Percentiles rank a stretch among this genome's conserved stretches.
These are phyloP conservation scores for Luperina nickerlii DNA, from an alignment of 2,888 invertebrate genomes.

Conservation along the genomic window DNA sequence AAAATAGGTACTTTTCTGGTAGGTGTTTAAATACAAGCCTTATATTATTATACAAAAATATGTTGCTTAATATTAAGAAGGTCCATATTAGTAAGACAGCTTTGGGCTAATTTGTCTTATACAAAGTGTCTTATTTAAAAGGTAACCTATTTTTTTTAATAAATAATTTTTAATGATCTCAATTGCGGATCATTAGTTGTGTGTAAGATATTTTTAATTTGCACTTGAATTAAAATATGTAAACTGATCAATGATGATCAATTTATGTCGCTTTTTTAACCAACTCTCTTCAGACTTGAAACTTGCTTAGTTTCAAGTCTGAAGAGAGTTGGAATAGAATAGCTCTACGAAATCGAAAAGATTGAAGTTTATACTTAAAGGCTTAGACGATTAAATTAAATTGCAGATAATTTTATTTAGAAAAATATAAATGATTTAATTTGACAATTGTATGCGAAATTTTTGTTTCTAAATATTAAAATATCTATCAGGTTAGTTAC, in stretches of 20 bases:
- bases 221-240: not conserved
- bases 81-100: not conserved
- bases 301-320: not conserved
- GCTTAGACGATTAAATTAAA: not conserved
- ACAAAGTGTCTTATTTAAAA: no score
- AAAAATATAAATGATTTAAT: not conserved
- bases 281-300: no score
- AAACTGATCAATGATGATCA: not conserved
- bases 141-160: no score
- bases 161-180: no score
- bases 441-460: not conserved
- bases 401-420: not conserved
- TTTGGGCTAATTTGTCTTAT: no score
- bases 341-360: not conserved
- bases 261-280: not conserved
- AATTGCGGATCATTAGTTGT: no score
- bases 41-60: not conserved
- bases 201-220: not conserved
- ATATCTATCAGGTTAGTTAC: not conserved
- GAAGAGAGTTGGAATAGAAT: not conserved
- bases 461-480: not conserved
- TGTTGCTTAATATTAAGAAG: not conserved
- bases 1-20: no score
- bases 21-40: no score
- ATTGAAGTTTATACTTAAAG: not conserved